Conservation (phyloP, 2,113 vertebrate species). For the Scartelaos histophorus region DNA sequence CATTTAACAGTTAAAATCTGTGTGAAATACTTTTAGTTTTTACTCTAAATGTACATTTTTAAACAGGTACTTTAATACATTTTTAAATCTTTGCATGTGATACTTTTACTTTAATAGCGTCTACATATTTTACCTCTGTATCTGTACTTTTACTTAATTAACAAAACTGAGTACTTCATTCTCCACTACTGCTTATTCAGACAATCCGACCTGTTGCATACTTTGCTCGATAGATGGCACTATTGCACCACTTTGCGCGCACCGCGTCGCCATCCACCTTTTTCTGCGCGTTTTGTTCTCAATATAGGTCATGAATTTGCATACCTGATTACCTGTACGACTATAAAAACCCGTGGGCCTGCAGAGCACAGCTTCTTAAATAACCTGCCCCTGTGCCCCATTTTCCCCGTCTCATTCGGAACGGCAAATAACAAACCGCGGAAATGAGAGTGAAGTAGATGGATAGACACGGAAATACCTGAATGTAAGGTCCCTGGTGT, state of each 20-base stretch:
- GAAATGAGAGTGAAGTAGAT: conserved; percentile 14
- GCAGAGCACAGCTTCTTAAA: conserved; percentile 47
- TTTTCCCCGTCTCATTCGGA: conserved; percentile 35
- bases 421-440: conserved; percentile 12
- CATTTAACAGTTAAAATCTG: too few relatives aligned
- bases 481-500: background rate
- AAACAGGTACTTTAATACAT: too few relatives aligned
- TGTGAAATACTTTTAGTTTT: too few relatives aligned
- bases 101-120: too few relatives aligned
- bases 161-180: too few relatives aligned
- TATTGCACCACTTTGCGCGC: conserved; percentile 47
- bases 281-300: conserved; percentile 47
- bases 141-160: too few relatives aligned
- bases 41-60: too few relatives aligned
- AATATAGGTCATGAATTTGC: conserved; percentile 61
- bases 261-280: background rate
- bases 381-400: conserved; percentile 20
- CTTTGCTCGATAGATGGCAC: conserved; percentile 60
- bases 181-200: background rate
- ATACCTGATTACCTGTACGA: conserved; percentile 55
- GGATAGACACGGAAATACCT: background rate
- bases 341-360: conserved; percentile 43
- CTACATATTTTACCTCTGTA: too few relatives aligned
- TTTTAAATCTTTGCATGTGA: too few relatives aligned
- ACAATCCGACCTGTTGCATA: conserved; percentile 15